These are phyloP conservation scores for Sebastes ruberrimus DNA, from an alignment of 2,797 vertebrate species.

Conservation along the genomic window DNA sequence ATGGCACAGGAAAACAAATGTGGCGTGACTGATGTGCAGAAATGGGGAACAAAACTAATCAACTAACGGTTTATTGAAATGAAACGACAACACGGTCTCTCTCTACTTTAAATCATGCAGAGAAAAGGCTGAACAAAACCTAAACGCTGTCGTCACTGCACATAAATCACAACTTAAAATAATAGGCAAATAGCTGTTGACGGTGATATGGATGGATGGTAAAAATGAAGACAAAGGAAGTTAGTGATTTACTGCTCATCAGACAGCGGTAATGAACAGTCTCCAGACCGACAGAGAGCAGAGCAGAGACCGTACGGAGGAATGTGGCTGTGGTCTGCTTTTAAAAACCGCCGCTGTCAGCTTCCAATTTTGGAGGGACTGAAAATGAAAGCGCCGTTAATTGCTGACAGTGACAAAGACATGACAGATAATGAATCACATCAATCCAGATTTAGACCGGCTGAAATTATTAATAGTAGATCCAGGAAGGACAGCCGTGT, in stretches of 20 bases:
- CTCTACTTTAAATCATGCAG: neutral
- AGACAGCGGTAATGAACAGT: constrained; percentile 49
- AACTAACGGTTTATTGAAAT: neutral
- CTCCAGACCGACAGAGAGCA: constrained; percentile 48
- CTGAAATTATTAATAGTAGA: constrained; percentile 65
- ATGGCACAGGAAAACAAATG: constrained; percentile 30
- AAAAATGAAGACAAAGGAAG: constrained; percentile 12
- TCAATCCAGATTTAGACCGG: constrained; percentile 63
- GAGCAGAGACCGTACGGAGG: constrained; percentile 42
- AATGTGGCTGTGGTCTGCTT: constrained; percentile 48
- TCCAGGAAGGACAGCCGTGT: constrained; percentile 62
- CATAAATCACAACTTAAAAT: constrained; percentile 22
- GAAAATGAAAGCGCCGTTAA: constrained; percentile 66
- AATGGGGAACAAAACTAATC: constrained; percentile 6
- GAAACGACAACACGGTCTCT: neutral
- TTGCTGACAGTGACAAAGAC: constrained; percentile 61
- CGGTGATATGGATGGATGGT: constrained; percentile 1
- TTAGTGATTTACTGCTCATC: constrained; percentile 54
- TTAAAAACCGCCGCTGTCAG: constrained; percentile 44
- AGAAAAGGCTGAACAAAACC: constrained; percentile 5
- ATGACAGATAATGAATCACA: constrained; percentile 58
- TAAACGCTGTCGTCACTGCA: neutral
- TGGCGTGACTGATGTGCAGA: constrained; percentile 2
- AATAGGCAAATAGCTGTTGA: constrained; percentile 24
- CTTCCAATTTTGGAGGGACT: constrained; percentile 43